Evolutionary conservation across 2,888 invertebrate genomes (phyloP), one percentile per base, ranked within the genome.

Genomic region (Protophormia terraenovae): DNA sequence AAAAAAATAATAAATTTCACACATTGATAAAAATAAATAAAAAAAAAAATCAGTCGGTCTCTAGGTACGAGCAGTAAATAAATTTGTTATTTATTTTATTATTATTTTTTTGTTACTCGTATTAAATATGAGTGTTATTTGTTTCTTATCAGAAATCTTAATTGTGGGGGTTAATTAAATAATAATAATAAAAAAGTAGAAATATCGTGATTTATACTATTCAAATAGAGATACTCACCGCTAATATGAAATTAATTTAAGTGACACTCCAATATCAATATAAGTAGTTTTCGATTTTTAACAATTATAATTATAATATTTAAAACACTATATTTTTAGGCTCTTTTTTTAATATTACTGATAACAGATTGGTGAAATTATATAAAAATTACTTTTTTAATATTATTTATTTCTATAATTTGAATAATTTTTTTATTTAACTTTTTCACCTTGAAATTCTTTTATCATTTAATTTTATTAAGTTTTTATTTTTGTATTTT

Each of bases 151-250:
- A 72, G 27, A 53, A 64, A 71, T 79, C 71, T 72, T 71, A 72
- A 77, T 77, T 38, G 29, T 60, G 71, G 47, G 41, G 67, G 60
- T 53, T 71, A 72, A 82, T 77, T 77, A 72, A 72, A 66, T 50
- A 66, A 62, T 60, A 55, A 62, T 45, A 76, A 66, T 32, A 71
- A 55, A 67, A n/a, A n/a, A n/a, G n/a, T n/a, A n/a, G n/a, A n/a
- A n/a, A 71, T 79, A 41, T 64, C 53, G 24, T 75, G 32, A 77
- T 64, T 60, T 58, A 32, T 12, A 76, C 6, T n/a, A n/a, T n/a
- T n/a, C n/a, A n/a, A n/a, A n/a, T n/a, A n/a, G n/a, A n/a, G n/a
- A 67, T 12, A 77, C 82, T 82, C 35, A 82, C 81, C 81, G 60
- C 22, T 47, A 38, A 50, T 19, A 67, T 35, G 29, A 67, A 32